Conservation (phyloP, 2,113 vertebrate species). For the Centropus unirufus region DNA sequence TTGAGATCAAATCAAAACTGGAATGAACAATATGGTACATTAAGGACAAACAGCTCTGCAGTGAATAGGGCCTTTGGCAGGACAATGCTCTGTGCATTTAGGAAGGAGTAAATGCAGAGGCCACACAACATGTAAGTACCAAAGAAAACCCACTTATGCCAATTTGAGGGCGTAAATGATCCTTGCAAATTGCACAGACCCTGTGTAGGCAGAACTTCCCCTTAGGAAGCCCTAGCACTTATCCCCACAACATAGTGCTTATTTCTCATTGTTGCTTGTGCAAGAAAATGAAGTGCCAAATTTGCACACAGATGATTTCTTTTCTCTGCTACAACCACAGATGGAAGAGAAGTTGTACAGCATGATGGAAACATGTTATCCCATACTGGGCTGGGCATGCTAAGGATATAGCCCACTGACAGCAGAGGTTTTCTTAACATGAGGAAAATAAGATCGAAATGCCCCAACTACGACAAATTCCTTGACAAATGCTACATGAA, state of each 20-base stretch:
- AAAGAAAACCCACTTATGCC: constrained; percentile 35
- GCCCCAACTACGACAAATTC: not conserved
- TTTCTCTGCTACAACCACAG: constrained; percentile 22
- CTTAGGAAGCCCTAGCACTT: constrained; percentile 24
- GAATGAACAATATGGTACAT: constrained; percentile 38
- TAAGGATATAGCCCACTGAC: constrained; percentile 32
- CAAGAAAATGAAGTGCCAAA: constrained; percentile 51
- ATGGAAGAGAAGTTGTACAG: constrained; percentile 12
- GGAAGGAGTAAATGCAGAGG: constrained; percentile 34
- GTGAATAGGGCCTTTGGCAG: constrained; percentile 34
- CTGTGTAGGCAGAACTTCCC: constrained; percentile 41
- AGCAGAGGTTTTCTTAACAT: constrained; percentile 32
- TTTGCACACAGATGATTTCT: not conserved
- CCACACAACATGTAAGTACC: constrained; percentile 1
- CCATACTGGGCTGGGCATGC: constrained; percentile 6
- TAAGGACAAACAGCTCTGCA: not conserved
- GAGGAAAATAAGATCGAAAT: constrained; percentile 40
- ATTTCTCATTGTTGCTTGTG: constrained; percentile 48
- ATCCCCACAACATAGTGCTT: constrained; percentile 10
- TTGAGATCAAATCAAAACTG: constrained; percentile 41
- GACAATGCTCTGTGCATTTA: constrained; percentile 16
- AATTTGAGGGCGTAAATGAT: not conserved
- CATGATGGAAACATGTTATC: not conserved
- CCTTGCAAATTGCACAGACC: constrained; percentile 35
- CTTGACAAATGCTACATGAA: constrained; percentile 45